Percentiles rank a stretch among this genome's conserved stretches.
Evolutionary conservation across 2,888 invertebrate genomes (phyloP).

Genomic region (Microdon myrmicae): DNA sequence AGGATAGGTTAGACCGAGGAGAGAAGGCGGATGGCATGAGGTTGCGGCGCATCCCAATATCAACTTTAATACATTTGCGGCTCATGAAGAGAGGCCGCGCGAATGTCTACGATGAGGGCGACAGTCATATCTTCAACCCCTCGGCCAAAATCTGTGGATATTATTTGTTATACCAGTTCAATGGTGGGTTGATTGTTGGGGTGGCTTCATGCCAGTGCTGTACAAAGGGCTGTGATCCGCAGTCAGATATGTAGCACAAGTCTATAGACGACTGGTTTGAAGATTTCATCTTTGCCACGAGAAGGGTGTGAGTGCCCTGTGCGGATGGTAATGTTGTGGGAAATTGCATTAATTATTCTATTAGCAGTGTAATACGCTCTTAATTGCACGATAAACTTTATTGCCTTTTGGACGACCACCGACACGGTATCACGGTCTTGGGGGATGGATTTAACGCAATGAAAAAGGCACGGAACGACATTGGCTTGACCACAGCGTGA

Average conservation of each 20-base stretch:
- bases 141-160: constrained; percentile 33
- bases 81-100: constrained; percentile 41
- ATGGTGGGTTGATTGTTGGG: constrained; percentile 8
- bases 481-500: no score
- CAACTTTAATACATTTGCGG: constrained; percentile 55
- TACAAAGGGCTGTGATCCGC: constrained; percentile 11
- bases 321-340: constrained; percentile 66
- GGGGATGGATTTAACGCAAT: no score
- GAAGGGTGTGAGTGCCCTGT: constrained; percentile 31
- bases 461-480: no score
- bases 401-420: constrained; percentile 60
- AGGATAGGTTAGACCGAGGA: constrained; percentile 4
- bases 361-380: constrained; percentile 67
- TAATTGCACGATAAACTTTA: constrained; percentile 68
- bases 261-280: constrained; percentile 52
- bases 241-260: constrained; percentile 14
- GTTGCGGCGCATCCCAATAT: constrained; percentile 40
- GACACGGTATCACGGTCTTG: no score
- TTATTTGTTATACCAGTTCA: constrained; percentile 57
- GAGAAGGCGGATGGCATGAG: background rate
- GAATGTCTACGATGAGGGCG: constrained; percentile 3
- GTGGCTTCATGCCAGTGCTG: constrained; percentile 21
- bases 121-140: constrained; percentile 30
- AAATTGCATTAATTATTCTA: constrained; percentile 68
- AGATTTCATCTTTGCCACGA: constrained; percentile 58